Evolutionary conservation across 2,888 invertebrate species (phyloP).

Genomic region (Eupithecia insigniata): DNA sequence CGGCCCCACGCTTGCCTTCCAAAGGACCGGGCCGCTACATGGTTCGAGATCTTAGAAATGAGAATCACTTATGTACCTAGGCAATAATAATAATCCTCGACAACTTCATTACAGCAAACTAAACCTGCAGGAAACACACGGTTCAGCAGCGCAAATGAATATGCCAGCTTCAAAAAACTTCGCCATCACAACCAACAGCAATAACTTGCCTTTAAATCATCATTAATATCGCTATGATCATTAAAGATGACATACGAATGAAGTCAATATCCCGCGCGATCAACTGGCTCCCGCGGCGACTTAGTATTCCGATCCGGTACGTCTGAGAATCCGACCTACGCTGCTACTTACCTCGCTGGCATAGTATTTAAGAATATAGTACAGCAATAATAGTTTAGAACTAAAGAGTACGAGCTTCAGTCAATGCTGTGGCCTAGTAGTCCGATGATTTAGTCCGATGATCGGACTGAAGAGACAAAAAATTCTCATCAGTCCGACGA

Average conservation of each 20-base stretch:
- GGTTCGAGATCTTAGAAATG: no score
- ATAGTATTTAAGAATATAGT: not conserved
- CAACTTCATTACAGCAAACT: not conserved
- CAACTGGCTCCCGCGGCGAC: constrained; percentile 11
- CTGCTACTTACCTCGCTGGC: not conserved
- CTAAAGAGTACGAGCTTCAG: no score
- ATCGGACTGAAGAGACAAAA: no score
- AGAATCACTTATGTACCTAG: no score
- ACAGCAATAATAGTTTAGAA: not conserved
- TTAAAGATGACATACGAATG: constrained; percentile 20
- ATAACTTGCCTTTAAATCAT: not conserved
- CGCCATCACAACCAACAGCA: not conserved
- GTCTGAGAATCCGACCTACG: constrained; percentile 18
- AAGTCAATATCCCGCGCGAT: constrained; percentile 6
- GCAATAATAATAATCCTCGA: no score
- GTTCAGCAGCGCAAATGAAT: not conserved
- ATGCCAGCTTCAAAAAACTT: not conserved
- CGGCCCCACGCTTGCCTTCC: no score
- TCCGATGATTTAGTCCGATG: no score
- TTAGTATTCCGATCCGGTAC: constrained; percentile 29
- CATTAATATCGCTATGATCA: not conserved
- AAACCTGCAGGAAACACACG: not conserved
- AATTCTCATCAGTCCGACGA: no score
- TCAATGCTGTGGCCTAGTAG: no score
- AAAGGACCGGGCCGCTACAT: no score